A percentile compares a stretch with the other conserved stretches of the same genome.
These are phyloP conservation scores for Brachyrhaphis roseni DNA, from an alignment of 2,797 vertebrate genomes.

Conservation along the genomic window DNA sequence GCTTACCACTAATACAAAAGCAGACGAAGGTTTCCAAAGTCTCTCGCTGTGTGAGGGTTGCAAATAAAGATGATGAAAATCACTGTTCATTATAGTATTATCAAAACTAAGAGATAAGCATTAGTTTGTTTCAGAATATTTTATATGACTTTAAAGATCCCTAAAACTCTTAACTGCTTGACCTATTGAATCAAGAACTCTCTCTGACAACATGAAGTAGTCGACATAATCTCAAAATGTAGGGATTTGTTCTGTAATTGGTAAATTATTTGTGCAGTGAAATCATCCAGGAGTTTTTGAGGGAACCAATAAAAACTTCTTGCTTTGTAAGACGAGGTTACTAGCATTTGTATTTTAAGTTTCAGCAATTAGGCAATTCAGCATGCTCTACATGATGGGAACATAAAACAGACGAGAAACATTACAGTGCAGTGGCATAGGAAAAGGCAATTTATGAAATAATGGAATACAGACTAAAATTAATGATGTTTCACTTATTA, in stretches of 20 bases:
- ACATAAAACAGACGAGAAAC: too few species aligned
- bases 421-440: too few species aligned
- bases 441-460: too few species aligned
- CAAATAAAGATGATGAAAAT: neutral
- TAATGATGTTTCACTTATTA: too few species aligned
- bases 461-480: too few species aligned
- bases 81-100: neutral
- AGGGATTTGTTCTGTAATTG: too few species aligned
- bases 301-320: neutral
- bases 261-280: neutral
- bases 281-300: neutral
- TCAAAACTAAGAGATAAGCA: neutral
- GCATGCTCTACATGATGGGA: too few species aligned
- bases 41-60: neutral
- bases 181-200: neutral
- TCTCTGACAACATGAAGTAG: neutral
- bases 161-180: neutral
- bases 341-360: too few species aligned
- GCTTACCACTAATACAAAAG: neutral
- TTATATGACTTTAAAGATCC: neutral
- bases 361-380: too few species aligned
- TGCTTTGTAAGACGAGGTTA: too few species aligned
- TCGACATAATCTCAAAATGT: neutral
- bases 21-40: neutral
- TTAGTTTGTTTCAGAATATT: neutral